phyloP scores from a whole-genome alignment of 2,888 invertebrate genomes.

The Baccha elongata region DNA sequence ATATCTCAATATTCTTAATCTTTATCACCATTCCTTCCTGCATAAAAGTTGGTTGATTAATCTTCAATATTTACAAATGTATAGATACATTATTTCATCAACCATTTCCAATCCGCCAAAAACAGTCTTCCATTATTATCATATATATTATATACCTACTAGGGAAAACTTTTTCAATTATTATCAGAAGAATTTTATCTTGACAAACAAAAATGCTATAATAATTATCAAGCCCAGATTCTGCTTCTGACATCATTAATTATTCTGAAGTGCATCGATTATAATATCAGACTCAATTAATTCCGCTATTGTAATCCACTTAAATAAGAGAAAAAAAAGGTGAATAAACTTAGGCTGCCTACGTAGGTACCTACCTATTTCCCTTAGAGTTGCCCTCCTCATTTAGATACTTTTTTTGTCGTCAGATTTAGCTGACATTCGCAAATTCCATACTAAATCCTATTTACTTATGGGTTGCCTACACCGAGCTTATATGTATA shows the following conservation, averaged over 20 bases:
- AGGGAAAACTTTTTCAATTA: not conserved
- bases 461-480: slow-evolving; percentile 7
- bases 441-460: slow-evolving; percentile 18
- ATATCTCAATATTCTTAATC: too few species aligned
- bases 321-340: slow-evolving; percentile 20
- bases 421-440: slow-evolving; percentile 39
- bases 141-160: too few species aligned
- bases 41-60: too few species aligned
- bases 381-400: not conserved
- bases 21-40: too few species aligned
- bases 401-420: not conserved
- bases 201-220: too few species aligned
- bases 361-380: not conserved
- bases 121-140: slow-evolving; percentile 1
- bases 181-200: too few species aligned
- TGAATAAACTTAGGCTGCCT: slow-evolving; percentile 54
- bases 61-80: too few species aligned
- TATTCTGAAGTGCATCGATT: slow-evolving; percentile 34
- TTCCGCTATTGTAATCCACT: slow-evolving; percentile 44
- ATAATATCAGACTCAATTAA: slow-evolving; percentile 61
- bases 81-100: too few species aligned
- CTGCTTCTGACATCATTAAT: not conserved
- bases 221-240: slow-evolving; percentile 11
- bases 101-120: slow-evolving; percentile 11
- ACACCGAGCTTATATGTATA: not conserved